These are phyloP conservation scores for Podilymbus podiceps DNA, from an alignment of 2,113 vertebrate species.

Conservation along the genomic window DNA sequence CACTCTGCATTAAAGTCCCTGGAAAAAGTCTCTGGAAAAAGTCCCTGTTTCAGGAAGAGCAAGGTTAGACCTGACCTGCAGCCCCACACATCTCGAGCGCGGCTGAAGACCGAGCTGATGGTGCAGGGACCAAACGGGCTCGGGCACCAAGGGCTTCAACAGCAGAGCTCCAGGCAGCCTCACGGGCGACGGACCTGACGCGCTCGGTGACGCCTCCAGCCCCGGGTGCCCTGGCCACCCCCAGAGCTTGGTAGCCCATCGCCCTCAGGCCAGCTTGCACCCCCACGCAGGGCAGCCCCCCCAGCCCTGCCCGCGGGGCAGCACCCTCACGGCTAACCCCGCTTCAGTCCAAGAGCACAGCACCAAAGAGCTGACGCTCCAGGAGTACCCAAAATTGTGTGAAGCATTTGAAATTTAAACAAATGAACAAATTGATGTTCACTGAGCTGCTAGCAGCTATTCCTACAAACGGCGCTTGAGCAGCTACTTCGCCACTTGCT, in stretches of 20 bases:
- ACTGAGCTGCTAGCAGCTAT: neutral
- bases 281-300: neutral
- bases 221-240: rapidly evolving
- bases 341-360: no score
- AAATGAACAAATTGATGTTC: neutral
- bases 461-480: rapidly evolving
- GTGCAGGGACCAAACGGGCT: rapidly evolving
- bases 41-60: neutral
- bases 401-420: neutral
- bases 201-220: no score
- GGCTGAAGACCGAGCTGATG: rapidly evolving
- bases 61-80: neutral
- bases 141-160: rapidly evolving
- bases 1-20: rapidly evolving
- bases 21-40: neutral
- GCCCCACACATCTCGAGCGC: rapidly evolving
- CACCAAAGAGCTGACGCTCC: rapidly evolving
- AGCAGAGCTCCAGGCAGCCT: rapidly evolving
- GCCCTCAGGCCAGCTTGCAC: neutral
- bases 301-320: neutral
- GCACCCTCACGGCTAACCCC: neutral
- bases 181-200: rapidly evolving
- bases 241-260: neutral
- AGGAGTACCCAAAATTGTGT: rapidly evolving
- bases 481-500: neutral